phyloP scores from a whole-genome alignment of 2,797 vertebrate genomes.

The Delichon dasypus region DNA sequence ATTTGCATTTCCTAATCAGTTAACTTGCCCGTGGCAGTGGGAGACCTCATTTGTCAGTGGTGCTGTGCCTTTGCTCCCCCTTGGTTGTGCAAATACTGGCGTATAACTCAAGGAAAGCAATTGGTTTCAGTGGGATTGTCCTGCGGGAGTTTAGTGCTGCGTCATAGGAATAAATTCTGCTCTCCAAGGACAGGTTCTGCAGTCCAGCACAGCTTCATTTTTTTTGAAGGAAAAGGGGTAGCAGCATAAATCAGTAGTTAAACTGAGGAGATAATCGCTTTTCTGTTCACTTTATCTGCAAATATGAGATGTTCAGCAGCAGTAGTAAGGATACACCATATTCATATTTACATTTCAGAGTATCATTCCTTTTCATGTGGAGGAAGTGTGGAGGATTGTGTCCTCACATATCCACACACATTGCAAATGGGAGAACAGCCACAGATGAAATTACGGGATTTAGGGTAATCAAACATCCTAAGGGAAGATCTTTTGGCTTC shows the following conservation, averaged over 20 bases:
- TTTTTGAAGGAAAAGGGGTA: neutral
- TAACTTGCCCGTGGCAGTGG: neutral
- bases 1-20: conserved; percentile 11
- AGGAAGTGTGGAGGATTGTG: neutral
- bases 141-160: neutral
- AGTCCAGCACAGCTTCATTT: neutral
- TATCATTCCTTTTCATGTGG: neutral
- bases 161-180: neutral
- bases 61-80: neutral
- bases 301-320: neutral
- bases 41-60: neutral
- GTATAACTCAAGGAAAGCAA: neutral
- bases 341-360: neutral
- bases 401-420: neutral
- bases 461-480: neutral
- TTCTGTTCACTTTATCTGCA: neutral
- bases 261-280: neutral
- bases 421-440: neutral
- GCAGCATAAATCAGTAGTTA: neutral
- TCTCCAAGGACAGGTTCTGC: neutral
- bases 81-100: neutral
- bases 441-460: neutral
- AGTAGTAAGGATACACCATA: neutral
- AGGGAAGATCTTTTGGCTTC: neutral
- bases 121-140: conserved; percentile 4